A percentile compares a stretch with the other conserved stretches of the same genome.
Conservation (phyloP, 2,113 vertebrate species). For the Mola mola region DNA sequence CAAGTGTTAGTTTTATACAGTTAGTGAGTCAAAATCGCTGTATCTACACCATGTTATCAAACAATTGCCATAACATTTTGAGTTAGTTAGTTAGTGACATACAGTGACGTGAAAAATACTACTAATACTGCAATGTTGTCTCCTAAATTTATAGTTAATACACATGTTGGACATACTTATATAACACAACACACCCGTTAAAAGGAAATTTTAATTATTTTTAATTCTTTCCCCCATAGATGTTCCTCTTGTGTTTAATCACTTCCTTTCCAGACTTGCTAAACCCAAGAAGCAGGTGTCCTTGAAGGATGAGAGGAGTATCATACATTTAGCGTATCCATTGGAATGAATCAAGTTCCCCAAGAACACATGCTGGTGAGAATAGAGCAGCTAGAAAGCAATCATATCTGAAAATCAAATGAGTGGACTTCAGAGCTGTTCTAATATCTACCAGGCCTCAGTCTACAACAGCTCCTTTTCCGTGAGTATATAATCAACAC, state of each 20-base stretch:
- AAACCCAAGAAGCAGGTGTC: slow-evolving; percentile 32
- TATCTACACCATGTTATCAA: too few relatives aligned
- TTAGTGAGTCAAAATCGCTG: too few relatives aligned
- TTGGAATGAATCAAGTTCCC: slow-evolving; percentile 42
- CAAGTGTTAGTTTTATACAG: too few relatives aligned
- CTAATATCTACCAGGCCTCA: slow-evolving; percentile 48
- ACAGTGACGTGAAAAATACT: too few relatives aligned
- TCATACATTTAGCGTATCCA: slow-evolving; percentile 38
- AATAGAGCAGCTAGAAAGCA: slow-evolving; percentile 36
- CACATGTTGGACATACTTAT: too few relatives aligned
- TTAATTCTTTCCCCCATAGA: too few relatives aligned
- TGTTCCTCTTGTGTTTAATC: slow-evolving; percentile 16
- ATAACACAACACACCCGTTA: slow-evolving; percentile 13
- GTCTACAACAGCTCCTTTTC: slow-evolving; percentile 52
- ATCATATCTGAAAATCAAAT: slow-evolving; percentile 69
- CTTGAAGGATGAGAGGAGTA: slow-evolving; percentile 30
- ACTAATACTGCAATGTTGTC: too few relatives aligned
- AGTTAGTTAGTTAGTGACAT: too few relatives aligned
- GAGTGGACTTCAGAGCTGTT: slow-evolving; percentile 46
- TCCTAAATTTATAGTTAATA: too few relatives aligned
- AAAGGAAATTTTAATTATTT: slow-evolving; percentile 5
- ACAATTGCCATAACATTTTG: too few relatives aligned
- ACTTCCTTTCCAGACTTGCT: slow-evolving; percentile 17
- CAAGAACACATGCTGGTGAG: slow-evolving; percentile 52
- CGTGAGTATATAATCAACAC: slow-evolving; percentile 53